Conservation (phyloP, 2,797 vertebrate genomes). For the Gouania willdenowi region DNA sequence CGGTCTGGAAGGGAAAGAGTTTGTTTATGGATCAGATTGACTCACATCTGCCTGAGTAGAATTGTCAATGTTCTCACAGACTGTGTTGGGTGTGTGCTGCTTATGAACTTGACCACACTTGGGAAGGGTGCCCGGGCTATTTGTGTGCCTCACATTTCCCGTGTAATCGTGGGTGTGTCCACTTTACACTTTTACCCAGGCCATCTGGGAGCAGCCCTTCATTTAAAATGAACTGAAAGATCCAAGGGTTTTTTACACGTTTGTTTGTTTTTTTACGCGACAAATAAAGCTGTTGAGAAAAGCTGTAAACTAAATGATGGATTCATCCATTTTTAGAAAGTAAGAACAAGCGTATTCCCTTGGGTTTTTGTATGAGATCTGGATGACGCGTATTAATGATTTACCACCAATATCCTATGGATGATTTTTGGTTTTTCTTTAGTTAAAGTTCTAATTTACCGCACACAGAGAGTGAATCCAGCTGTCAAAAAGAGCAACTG, state of each 20-base stretch:
- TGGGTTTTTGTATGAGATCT: too few species aligned
- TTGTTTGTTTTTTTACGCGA: slow-evolving; percentile 13
- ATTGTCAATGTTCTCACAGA: slow-evolving; percentile 37
- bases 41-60: slow-evolving; percentile 48
- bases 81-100: slow-evolving; percentile 65
- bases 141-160: slow-evolving; percentile 65
- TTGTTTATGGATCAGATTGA: slow-evolving; percentile 32
- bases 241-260: slow-evolving; percentile 33
- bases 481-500: slow-evolving; percentile 65
- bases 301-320: too few species aligned
- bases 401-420: too few species aligned
- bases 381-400: too few species aligned
- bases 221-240: slow-evolving; percentile 35
- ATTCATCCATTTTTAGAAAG: too few species aligned
- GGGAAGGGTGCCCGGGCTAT: slow-evolving; percentile 64
- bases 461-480: slow-evolving; percentile 12
- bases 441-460: too few species aligned
- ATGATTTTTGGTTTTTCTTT: too few species aligned
- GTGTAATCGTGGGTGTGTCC: slow-evolving; percentile 50
- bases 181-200: slow-evolving; percentile 26
- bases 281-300: slow-evolving; percentile 28
- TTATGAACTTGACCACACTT: slow-evolving; percentile 54
- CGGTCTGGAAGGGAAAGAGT: slow-evolving; percentile 17
- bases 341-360: too few species aligned
- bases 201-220: slow-evolving; percentile 42